Base-by-base conservation (phyloP, 2,797 vertebrate genomes). In the Microcaecilia unicolor region DNA sequence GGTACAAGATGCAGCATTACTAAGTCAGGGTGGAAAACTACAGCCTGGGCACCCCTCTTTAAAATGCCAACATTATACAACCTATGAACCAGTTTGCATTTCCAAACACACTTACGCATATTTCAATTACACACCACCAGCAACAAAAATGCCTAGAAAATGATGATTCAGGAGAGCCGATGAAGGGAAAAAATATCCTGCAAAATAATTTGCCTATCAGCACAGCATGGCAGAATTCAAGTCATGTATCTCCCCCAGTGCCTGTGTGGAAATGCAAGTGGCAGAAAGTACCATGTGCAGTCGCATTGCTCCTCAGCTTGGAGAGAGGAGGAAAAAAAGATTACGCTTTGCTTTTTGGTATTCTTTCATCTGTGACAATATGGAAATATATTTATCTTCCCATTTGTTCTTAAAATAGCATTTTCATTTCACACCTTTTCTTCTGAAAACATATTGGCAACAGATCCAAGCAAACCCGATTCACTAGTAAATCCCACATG, bases 161-260 rank as follows among this genome's bases (percentile, higher is more conserved):
- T n/a, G n/a, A n/a, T n/a, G n/a, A n/a, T n/a, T n/a, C n/a, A n/a
- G n/a, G 16, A 27, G 34, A n/a, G n/a, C n/a, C n/a, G n/a, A n/a
- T n/a, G n/a, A n/a, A n/a, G n/a, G n/a, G n/a, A n/a, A n/a, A n/a
- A n/a, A n/a, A n/a, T n/a, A 55, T 56, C 64, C 42, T 36, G 55
- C 48, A 38, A 41, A 64, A 57, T 25, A 16, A 36, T 62, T 46
- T 61, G 36, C 35, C 31, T 52, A 18, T 52, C 22, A 29, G 27
- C 8, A 16, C 15, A 22, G 6, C 2, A 3, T 34, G 30, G 32
- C 44, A 37, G 28, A 64, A 54, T 46, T 40, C 17, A 52, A 44
- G 58, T 30, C 2, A 5, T 7, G 11, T 1, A 37, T 3, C 38
- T 45, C 42, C 30, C 16, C 18, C 24, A n/a, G n/a, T 29, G 36